Evolutionary conservation across 2,113 vertebrate genomes (phyloP).

Genomic region (Mirza zaza): DNA sequence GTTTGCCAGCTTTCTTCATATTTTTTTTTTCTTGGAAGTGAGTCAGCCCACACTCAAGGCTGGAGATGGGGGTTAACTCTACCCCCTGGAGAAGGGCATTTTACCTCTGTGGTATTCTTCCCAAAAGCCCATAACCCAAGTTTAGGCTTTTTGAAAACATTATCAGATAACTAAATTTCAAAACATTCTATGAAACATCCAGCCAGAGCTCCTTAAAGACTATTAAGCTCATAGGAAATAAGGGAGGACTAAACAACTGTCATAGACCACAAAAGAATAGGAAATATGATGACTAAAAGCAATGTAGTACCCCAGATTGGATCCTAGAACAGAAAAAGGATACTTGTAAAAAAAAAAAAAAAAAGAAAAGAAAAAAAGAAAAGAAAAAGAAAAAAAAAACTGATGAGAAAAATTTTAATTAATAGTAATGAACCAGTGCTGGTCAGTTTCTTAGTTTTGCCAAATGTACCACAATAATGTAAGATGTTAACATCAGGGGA

Average conservation of each 20-base stretch:
- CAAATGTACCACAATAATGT: background rate
- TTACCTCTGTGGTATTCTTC: background rate
- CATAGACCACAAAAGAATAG: background rate
- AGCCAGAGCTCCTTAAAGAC: background rate
- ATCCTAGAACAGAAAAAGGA: background rate
- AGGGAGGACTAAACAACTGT: background rate
- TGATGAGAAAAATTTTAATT: background rate
- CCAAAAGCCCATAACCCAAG: background rate
- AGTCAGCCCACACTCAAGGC: background rate
- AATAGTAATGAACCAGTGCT: background rate
- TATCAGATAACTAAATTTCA: constrained; percentile 26
- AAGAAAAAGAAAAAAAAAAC: constrained; percentile 33
- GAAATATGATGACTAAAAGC: background rate
- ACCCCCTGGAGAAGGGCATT: background rate
- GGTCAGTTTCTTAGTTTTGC: constrained; percentile 35
- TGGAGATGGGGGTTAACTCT: background rate
- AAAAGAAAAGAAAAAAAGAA: constrained; percentile 45
- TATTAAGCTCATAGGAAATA: background rate
- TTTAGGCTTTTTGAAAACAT: constrained; percentile 46
- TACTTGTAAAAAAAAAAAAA: background rate
- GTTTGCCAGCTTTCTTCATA: background rate
- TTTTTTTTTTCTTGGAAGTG: constrained; percentile 7
- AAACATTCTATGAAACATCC: background rate
- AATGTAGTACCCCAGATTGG: background rate
- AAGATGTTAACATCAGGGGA: background rate